Evolutionary conservation across 2,113 vertebrate species (phyloP), one percentile per base, ranked within the genome.

Genomic region (Cavia aperea): DNA sequence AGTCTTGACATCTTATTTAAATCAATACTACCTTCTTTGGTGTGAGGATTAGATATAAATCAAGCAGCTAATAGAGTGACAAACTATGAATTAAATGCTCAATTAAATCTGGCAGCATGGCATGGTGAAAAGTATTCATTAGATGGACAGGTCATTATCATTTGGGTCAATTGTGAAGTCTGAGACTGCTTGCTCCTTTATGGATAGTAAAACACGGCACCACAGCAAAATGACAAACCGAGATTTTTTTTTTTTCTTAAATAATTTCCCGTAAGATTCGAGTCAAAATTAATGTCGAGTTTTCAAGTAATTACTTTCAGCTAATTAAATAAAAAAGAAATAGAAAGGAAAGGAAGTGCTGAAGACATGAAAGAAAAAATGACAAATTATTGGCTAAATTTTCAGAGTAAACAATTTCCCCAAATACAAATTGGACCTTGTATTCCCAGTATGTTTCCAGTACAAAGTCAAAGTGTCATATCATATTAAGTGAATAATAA

Each of bases 401-500:
- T 96, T 94, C 87, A 92, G 60, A 94, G 87, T 94, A 96, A 94
- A 94, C 58, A 95, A 60, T 89, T 94, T 91, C 1, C 51, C 51
- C 0, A 1, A 95, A 92, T 87, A 92, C 81, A 94, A 91, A 95
- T 84, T 89, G 75, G 39, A 82, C 89, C 43, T 58, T 49, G 4
- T 93, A 96, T 86, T 96, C 91, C 94, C 93, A 95, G 93, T 95
- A 75, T 88, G 84, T 83, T 91, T 88, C 78, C 82, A 93, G 85
- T 93, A 56, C 95, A 96, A 96, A 93, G 92, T 96, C 96, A 96
- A 95, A 96, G 89, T 96, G 96, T 96, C 93, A 72, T 81, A 83
- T 94, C 89, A 79, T 94, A 96, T 94, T 95, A 96, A 89, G 78
- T 90, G 85, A 88, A 91, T 96, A 95, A 93, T 94, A 94, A 94